These are phyloP conservation scores for Hypsopygia costalis DNA, from an alignment of 2,888 invertebrate species.

Conservation along the genomic window DNA sequence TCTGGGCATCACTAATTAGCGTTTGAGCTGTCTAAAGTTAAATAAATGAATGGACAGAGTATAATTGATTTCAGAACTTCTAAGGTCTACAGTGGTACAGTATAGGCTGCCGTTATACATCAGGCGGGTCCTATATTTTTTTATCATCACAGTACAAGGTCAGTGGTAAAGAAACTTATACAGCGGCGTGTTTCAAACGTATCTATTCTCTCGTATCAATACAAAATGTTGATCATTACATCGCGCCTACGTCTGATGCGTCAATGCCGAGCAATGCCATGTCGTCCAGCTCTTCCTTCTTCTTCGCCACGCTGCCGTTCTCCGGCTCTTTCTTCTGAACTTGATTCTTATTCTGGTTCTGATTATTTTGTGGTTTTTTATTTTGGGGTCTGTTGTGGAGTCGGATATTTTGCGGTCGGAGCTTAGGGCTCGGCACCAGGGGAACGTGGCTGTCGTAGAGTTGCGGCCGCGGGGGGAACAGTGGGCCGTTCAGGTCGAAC, in stretches of 20 bases:
- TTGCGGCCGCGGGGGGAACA: slow-evolving; percentile 51
- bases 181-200: too few species aligned
- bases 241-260: slow-evolving; percentile 86
- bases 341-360: slow-evolving; percentile 11
- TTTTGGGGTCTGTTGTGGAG: slow-evolving; percentile 24
- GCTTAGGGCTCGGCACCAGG: slow-evolving; percentile 38
- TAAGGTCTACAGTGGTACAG: too few species aligned
- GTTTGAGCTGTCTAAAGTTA: too few species aligned
- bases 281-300: slow-evolving; percentile 84
- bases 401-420: slow-evolving; percentile 19
- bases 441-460: slow-evolving; percentile 67
- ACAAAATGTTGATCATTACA: too few species aligned
- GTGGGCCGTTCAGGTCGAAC: slow-evolving; percentile 52
- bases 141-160: too few species aligned
- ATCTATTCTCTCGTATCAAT: too few species aligned
- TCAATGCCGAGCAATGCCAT: slow-evolving; percentile 93
- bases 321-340: slow-evolving; percentile 4
- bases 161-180: too few species aligned
- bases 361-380: slow-evolving; percentile 11
- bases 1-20: too few species aligned
- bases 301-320: slow-evolving; percentile 31
- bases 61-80: too few species aligned
- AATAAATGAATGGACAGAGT: too few species aligned
- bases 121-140: too few species aligned
- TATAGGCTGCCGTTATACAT: too few species aligned